Conservation (phyloP, 23 tunicate species). For the Phallusia fumigata region DNA sequence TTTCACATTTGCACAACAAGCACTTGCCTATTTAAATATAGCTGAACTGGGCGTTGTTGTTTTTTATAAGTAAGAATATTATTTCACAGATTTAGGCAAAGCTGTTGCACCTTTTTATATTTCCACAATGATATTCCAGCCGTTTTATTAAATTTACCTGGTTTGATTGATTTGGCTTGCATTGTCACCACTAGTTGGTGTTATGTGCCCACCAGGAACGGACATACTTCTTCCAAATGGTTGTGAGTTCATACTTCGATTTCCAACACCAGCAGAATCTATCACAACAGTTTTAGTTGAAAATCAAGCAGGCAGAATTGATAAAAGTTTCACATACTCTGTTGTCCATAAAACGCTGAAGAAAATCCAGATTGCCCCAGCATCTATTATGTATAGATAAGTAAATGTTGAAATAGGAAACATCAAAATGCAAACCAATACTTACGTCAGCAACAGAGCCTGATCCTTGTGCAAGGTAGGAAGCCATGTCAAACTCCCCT, state of each 20-base stretch:
- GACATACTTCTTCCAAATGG: conserved; percentile 63
- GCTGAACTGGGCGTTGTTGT: too few species aligned
- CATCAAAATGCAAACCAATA: neutral
- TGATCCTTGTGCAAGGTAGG: conserved; percentile 27
- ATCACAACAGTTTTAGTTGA: neutral
- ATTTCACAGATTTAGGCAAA: too few species aligned
- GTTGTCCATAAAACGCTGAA: conserved; percentile 64
- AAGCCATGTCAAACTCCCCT: conserved; percentile 48
- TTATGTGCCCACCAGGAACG: conserved; percentile 56
- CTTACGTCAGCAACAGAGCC: conserved; percentile 36
- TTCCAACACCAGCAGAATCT: conserved; percentile 22
- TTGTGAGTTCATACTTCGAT: conserved; percentile 23
- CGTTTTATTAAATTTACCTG: conserved; percentile 25
- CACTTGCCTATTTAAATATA: too few species aligned
- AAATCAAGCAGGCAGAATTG: neutral
- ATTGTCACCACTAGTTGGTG: conserved; percentile 64
- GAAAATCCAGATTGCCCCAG: conserved; percentile 47
- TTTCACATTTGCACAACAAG: neutral
- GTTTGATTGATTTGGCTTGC: conserved; percentile 43
- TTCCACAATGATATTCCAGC: neutral
- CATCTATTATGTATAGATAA: conserved; percentile 18
- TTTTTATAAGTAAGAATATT: too few species aligned
- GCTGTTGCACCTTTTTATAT: too few species aligned
- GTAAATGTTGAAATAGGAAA: neutral
- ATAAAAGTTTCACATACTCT: conserved; percentile 15